Base-by-base conservation (phyloP, 2,113 vertebrate genomes). In the Phoxinus phoxinus region DNA sequence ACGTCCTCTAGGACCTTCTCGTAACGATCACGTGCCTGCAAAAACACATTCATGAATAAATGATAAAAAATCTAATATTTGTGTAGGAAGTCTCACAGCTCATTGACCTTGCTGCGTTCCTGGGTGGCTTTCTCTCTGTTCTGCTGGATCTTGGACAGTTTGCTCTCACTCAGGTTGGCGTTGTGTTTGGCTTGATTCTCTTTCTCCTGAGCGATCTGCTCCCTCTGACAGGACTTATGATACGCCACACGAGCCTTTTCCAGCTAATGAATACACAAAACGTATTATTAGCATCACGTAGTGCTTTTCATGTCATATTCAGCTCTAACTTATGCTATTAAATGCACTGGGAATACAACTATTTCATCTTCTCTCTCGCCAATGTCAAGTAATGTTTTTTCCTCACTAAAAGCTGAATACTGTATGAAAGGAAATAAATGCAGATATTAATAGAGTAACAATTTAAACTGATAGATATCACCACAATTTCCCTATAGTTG, bases 1-100 rank as follows among this genome's bases (percentile, higher is more conserved):
- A 95, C 91, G 12, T 96, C 95, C 83, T 96, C 95, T 86, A 96
- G 92, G 25, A 92, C 19, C 85, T 96, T 96, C 90, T 96, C 94
- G 7, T 96, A 97, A 48, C 87, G 92, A 17, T 93, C 94, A 37
- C 90, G 94, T 4, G 87, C 86, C 96, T 97, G 85, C 23, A 81
- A 75, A 75, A n/a, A 27, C 37, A 6, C 4, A 83, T 56, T 19
- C n/a, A 37, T 23, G 2, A 21, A 8, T 8, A 41, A 9, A 9
- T 41, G 2, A 41, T 10, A 41, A 9, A 41, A 9, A 41, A 9
- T 41, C 9, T 41, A 41, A 41, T 41, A 9, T 41, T 9, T 41
- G 41, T 41, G 53, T 21, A 56, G 53, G 23, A 21, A 6, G 17
- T 1, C 9, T 35, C 4, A 71, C 5, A 10, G 19, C 67, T 41